These are phyloP conservation scores for Celastrina argiolus DNA, from an alignment of 2,888 invertebrate genomes.

Conservation along the genomic window DNA sequence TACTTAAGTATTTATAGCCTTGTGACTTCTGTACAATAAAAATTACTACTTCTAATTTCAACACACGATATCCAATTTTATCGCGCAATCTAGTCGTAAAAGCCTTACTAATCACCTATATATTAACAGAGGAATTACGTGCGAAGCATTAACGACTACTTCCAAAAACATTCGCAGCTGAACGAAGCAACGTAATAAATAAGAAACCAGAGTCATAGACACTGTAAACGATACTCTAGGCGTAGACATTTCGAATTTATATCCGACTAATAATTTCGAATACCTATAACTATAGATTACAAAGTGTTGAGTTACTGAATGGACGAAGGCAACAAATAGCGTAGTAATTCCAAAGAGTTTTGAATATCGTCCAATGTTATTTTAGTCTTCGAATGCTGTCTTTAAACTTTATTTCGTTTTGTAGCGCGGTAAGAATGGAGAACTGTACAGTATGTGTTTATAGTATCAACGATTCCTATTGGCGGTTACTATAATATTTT, in stretches of 20 bases:
- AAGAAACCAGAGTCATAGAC: constrained; percentile 33
- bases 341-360: constrained; percentile 74
- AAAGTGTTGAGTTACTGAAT: constrained; percentile 72
- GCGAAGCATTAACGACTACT: constrained; percentile 30
- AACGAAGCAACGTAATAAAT: constrained; percentile 32
- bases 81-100: constrained; percentile 30
- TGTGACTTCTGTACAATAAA: not conserved
- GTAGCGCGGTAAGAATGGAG: constrained; percentile 50
- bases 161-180: constrained; percentile 33
- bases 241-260: constrained; percentile 52
- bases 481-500: too few relatives aligned
- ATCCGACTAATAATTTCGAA: constrained; percentile 62
- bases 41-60: constrained; percentile 18
- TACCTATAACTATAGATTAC: constrained; percentile 62
- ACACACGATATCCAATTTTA: constrained; percentile 23
- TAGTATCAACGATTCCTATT: too few relatives aligned
- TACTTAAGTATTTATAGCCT: not conserved
- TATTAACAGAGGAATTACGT: constrained; percentile 32
- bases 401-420: constrained; percentile 64
- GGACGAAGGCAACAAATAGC: constrained; percentile 69
- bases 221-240: constrained; percentile 33
- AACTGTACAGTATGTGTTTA: constrained; percentile 27
- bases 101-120: constrained; percentile 28
- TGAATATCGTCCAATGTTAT: constrained; percentile 76
- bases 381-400: constrained; percentile 67